Percentiles rank a stretch among this genome's conserved stretches.
Conservation (phyloP, 2,113 vertebrate genomes). For the Pelusios castaneus region DNA sequence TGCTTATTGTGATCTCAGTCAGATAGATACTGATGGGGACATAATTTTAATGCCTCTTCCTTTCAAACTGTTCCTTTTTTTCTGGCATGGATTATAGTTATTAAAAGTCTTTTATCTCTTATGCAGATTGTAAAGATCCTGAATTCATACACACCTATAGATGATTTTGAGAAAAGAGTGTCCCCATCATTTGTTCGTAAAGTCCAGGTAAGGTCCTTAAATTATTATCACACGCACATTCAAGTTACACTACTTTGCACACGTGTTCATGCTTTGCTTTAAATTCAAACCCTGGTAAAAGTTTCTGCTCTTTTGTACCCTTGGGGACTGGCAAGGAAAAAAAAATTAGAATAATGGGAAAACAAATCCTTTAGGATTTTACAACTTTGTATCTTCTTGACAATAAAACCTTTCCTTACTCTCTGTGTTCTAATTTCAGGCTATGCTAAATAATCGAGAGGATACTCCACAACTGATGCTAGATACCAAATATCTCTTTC, state of each 20-base stretch:
- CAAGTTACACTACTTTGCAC: background rate
- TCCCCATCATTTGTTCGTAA: conserved; percentile 93
- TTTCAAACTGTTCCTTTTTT: background rate
- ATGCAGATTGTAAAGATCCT: conserved; percentile 95
- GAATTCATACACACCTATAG: conserved; percentile 96
- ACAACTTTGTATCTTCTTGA: background rate
- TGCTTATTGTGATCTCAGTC: background rate
- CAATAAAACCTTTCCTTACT: background rate
- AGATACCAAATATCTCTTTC: conserved; percentile 91
- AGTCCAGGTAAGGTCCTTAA: conserved; percentile 86
- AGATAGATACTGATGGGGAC: background rate
- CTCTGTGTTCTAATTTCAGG: conserved; percentile 78
- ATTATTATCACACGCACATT: background rate
- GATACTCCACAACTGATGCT: conserved; percentile 88
- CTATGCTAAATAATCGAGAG: conserved; percentile 85
- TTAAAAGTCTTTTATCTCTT: conserved; percentile 38
- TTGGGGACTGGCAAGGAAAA: background rate
- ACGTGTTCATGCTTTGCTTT: background rate
- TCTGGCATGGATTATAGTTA: background rate
- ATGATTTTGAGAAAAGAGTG: conserved; percentile 97
- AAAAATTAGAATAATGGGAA: background rate
- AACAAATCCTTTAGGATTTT: background rate
- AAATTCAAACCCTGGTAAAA: background rate
- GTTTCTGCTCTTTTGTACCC: background rate
- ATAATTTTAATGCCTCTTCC: background rate